phyloP scores from a whole-genome alignment of 92 coral and sea anemone genomes.

The Zoanthus solanderi region DNA sequence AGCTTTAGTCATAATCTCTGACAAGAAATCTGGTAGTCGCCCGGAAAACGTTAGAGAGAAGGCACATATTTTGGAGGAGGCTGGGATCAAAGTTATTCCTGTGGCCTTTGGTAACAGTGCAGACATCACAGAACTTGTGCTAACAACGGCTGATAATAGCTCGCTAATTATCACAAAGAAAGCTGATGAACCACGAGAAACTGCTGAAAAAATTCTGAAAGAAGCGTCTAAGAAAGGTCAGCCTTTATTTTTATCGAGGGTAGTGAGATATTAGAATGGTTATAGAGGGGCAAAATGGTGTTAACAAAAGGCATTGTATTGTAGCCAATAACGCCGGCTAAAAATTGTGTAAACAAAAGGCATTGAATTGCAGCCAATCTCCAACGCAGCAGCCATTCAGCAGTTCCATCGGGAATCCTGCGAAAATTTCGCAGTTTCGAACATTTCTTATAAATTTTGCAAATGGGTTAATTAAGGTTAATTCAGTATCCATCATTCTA shows the following conservation, averaged over 20 bases:
- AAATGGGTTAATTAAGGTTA: too few relatives aligned
- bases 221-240: slow-evolving; percentile 23
- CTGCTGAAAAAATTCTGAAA: slow-evolving; percentile 18
- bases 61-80: slow-evolving; percentile 63
- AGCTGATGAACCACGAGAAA: slow-evolving; percentile 23
- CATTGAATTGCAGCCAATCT: too few relatives aligned
- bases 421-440: too few relatives aligned
- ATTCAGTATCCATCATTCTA: too few relatives aligned
- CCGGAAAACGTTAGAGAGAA: slow-evolving; percentile 57
- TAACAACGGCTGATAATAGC: slow-evolving; percentile 23
- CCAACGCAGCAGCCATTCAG: too few relatives aligned
- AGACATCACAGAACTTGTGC: slow-evolving; percentile 57
- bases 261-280: too few relatives aligned
- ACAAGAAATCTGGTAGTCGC: slow-evolving; percentile 75
- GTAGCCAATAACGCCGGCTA: too few relatives aligned
- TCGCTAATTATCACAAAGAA: slow-evolving; percentile 1
- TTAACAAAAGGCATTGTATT: too few relatives aligned
- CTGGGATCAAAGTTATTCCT: slow-evolving; percentile 82
- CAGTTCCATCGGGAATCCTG: too few relatives aligned
- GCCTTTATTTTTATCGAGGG: not conserved
- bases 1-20: slow-evolving; percentile 80
- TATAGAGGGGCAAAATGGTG: too few relatives aligned
- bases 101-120: slow-evolving; percentile 84
- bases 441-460: too few relatives aligned
- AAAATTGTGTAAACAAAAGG: too few relatives aligned